Percentiles rank a stretch among this genome's conserved stretches.
Conservation (phyloP, 2,888 invertebrate genomes). For the Hypena proboscidalis region DNA sequence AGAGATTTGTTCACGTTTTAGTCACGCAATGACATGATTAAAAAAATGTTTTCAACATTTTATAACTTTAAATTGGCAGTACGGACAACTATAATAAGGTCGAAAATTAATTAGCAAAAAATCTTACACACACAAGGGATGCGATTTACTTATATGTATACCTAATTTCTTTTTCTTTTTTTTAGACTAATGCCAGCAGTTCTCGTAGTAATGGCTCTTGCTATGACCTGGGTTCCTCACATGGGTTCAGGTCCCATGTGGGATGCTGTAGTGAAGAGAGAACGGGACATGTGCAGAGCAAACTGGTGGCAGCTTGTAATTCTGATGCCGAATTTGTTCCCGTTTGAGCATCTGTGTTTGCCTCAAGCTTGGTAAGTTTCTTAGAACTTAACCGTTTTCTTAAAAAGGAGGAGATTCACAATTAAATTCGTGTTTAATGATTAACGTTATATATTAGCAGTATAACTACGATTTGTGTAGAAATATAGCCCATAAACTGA, state of each 20-base stretch:
- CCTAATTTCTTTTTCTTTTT: slow-evolving; percentile 9
- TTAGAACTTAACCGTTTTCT: neutral
- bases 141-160: neutral
- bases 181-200: slow-evolving; percentile 77
- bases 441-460: too few relatives aligned
- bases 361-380: slow-evolving; percentile 77
- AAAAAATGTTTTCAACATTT: too few relatives aligned
- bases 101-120: too few relatives aligned
- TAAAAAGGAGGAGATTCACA: too few relatives aligned
- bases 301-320: slow-evolving; percentile 82
- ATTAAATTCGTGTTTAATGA: too few relatives aligned
- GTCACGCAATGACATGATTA: too few relatives aligned
- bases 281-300: slow-evolving; percentile 69
- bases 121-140: too few relatives aligned
- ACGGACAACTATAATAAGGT: too few relatives aligned
- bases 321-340: slow-evolving; percentile 75
- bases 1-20: too few relatives aligned
- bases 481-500: too few relatives aligned
- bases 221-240: slow-evolving; percentile 81
- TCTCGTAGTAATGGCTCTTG: slow-evolving; percentile 74
- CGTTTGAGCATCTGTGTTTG: slow-evolving; percentile 73
- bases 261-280: slow-evolving; percentile 78
- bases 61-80: too few relatives aligned
- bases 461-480: too few relatives aligned
- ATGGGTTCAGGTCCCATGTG: slow-evolving; percentile 79